Percentiles rank a stretch among this genome's conserved stretches.
These are phyloP conservation scores for Drosophila busckii DNA, from an alignment of 1,140 invertebrate species.

Conservation along the genomic window DNA sequence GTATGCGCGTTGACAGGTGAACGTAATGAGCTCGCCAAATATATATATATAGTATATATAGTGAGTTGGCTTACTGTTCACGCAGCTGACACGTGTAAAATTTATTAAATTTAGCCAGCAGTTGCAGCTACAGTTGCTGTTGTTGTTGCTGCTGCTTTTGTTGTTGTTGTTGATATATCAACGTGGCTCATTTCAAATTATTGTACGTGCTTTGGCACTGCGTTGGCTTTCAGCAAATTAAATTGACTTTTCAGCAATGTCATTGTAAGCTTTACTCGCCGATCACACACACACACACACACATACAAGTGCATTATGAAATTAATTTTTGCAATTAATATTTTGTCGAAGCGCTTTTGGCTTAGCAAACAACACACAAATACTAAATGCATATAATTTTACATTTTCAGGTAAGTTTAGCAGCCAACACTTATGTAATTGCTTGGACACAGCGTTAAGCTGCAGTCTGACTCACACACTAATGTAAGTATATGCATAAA, in stretches of 20 bases:
- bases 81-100: slow-evolving; percentile 35
- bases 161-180: slow-evolving; percentile 13
- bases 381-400: not conserved
- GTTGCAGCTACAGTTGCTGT: slow-evolving; percentile 22
- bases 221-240: slow-evolving; percentile 65
- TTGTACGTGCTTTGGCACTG: slow-evolving; percentile 56
- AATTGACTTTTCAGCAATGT: slow-evolving; percentile 58
- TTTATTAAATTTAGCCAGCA: slow-evolving; percentile 63
- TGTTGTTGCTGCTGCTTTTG: slow-evolving; percentile 5
- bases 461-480: too few relatives aligned
- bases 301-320: not conserved
- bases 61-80: not conserved
- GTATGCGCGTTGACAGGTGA: slow-evolving; percentile 30
- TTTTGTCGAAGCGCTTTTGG: slow-evolving; percentile 6
- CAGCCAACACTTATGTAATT: too few relatives aligned
- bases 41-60: not conserved
- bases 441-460: too few relatives aligned
- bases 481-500: too few relatives aligned
- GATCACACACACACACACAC: not conserved
- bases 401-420: too few relatives aligned
- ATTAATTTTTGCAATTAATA: slow-evolving; percentile 23
- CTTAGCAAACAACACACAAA: slow-evolving; percentile 1
- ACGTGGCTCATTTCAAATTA: slow-evolving; percentile 62
- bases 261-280: not conserved
- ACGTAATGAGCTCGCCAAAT: slow-evolving; percentile 23